These are phyloP conservation scores for Phataginus tetradactyla DNA, from an alignment of 2,797 vertebrate genomes.

Conservation along the genomic window DNA sequence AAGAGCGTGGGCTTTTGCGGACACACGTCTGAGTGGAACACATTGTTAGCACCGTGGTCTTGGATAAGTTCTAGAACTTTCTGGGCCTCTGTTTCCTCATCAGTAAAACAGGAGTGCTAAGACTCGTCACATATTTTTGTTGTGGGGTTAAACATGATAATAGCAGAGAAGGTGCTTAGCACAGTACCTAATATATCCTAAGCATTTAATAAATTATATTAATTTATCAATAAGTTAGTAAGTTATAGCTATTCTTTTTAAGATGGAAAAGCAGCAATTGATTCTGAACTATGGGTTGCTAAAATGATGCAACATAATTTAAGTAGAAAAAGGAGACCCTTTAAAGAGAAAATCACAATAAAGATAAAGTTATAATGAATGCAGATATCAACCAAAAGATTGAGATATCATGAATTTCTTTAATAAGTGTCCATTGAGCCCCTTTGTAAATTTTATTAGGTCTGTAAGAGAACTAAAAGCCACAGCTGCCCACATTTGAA, in stretches of 20 bases:
- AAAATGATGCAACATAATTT: slow-evolving; percentile 43
- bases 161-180: background rate
- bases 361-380: slow-evolving; percentile 49
- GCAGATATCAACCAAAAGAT: slow-evolving; percentile 34
- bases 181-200: background rate
- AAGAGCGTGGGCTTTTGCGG: background rate
- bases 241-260: slow-evolving; percentile 32
- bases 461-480: background rate
- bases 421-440: background rate
- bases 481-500: background rate
- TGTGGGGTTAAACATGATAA: background rate
- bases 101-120: background rate
- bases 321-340: slow-evolving; percentile 43
- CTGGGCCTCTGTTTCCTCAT: background rate
- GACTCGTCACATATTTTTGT: background rate
- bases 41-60: background rate
- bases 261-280: slow-evolving; percentile 13
- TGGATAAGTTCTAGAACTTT: background rate
- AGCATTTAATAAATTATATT: slow-evolving; percentile 32
- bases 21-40: background rate
- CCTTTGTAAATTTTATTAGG: background rate
- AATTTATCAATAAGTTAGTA: slow-evolving; percentile 16
- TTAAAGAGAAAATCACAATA: slow-evolving; percentile 15
- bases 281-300: background rate
- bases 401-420: slow-evolving; percentile 15